Evolutionary conservation across 2,797 vertebrate genomes (phyloP), one percentile per base, ranked within the genome.

Genomic region (Lagocephalus sceleratus): DNA sequence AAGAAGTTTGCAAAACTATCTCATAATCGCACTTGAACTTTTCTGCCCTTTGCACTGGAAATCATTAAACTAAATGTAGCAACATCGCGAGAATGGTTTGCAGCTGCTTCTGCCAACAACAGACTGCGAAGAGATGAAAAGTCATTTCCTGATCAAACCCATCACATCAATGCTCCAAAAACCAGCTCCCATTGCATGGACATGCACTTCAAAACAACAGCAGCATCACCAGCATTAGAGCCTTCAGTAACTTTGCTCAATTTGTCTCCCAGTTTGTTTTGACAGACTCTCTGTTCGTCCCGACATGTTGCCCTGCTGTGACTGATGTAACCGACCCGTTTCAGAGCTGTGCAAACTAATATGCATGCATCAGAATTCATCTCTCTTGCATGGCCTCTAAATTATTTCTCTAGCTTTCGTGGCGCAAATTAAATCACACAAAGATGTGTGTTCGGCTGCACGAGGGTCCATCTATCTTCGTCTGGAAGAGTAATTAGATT

Each of bases 391-490:
- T 68, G 77, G 44, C 68, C 51, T 32, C 73, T 79, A 71, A 86
- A 83, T 91, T 85, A 81, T 85, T 88, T 87, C 81, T 79, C 64
- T 68, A 72, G 80, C 83, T 90, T 86, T 77, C 82, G 86, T 66
- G 10, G 60, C 73, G 29, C 76, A 62, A 49, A 88, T 84, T 68
- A 90, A 90, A 85, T 65, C 56, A 81, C 76, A 71, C 63, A 76
- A 63, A 88, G 76, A 71, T 80, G 62, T 73, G 81, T 67, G 66
- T 62, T 85, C 85, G 76, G 53, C 73, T 43, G 39, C 11, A 43
- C 22, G 61, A 71, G n/a, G 20, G 62, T 63, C 64, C 61, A 85
- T 90, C 83, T 83, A 87, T 91, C 81, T 89, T 71, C 67, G 70
- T 83, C 82, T 61, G 32, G 74, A 85, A 79, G 65, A 74, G 68